Percentiles rank a stretch among this genome's conserved stretches.
Conservation (phyloP, 2,888 invertebrate genomes). For the Epicampocera succincta region DNA sequence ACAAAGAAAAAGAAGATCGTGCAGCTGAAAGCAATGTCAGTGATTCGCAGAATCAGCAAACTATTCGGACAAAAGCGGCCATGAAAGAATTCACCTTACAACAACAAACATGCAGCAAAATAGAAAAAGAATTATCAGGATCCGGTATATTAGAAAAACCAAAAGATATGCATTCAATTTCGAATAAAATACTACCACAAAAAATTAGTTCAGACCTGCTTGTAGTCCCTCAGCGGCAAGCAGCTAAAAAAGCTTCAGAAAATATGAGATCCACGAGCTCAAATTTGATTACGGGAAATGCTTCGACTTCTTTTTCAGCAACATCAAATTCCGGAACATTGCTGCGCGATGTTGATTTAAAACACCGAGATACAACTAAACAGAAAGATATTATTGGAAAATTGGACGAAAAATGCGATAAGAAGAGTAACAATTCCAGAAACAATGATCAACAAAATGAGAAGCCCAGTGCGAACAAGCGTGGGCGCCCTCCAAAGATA, state of each 20-base stretch:
- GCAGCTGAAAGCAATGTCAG: conserved; percentile 85
- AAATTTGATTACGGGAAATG: conserved; percentile 45
- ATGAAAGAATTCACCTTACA: conserved; percentile 90
- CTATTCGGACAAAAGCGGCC: conserved; percentile 90
- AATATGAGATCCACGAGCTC: conserved; percentile 88
- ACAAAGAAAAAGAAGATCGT: conserved; percentile 75
- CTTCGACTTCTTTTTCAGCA: conserved; percentile 15
- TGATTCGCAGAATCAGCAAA: conserved; percentile 86
- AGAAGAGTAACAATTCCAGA: conserved; percentile 72
- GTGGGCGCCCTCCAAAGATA: conserved; percentile 79
- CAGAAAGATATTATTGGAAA: conserved; percentile 70
- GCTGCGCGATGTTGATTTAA: conserved; percentile 52
- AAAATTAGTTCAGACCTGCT: conserved; percentile 87
- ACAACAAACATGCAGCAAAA: conserved; percentile 73
- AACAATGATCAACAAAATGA: conserved; percentile 73
- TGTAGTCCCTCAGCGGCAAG: conserved; percentile 94
- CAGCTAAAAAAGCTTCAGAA: conserved; percentile 94
- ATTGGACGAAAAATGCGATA: conserved; percentile 72
- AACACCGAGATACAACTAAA: conserved; percentile 66
- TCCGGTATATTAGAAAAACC: conserved; percentile 36
- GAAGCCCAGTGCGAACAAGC: conserved; percentile 77
- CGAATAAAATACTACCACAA: conserved; percentile 66
- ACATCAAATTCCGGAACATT: conserved; percentile 62
- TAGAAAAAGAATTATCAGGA: conserved; percentile 64
- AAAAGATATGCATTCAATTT: conserved; percentile 23